Evolutionary conservation across 2,888 invertebrate species (phyloP).

Genomic region (Coleophora deauratella): DNA sequence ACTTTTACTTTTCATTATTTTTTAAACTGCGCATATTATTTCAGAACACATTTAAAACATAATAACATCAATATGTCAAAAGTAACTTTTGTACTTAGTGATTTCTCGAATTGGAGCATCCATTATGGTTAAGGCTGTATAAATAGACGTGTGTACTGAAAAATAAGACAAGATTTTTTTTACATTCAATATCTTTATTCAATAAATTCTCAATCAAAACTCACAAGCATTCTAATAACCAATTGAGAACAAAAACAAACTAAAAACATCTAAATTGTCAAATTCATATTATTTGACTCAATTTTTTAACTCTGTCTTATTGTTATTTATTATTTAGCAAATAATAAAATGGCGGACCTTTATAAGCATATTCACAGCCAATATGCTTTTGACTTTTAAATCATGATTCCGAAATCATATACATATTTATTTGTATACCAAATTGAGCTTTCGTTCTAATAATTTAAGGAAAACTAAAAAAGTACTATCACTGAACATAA

Average conservation of each 20-base stretch:
- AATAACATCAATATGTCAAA: too few relatives aligned
- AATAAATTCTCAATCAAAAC: conserved; percentile 69
- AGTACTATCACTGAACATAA: not conserved
- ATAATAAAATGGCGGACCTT: conserved; percentile 7
- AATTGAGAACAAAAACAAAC: conserved; percentile 53
- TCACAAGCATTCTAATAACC: conserved; percentile 52
- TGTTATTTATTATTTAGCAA: not conserved
- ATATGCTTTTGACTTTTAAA: conserved; percentile 3
- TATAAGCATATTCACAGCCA: conserved; percentile 18
- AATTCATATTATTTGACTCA: too few relatives aligned
- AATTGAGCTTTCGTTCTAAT: not conserved
- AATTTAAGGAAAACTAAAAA: not conserved
- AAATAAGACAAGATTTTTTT: conserved; percentile 30
- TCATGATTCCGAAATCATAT: not conserved
- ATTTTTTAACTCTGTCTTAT: too few relatives aligned
- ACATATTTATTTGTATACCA: not conserved
- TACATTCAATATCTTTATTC: conserved; percentile 58
- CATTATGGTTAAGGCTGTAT: too few relatives aligned
- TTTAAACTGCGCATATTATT: too few relatives aligned
- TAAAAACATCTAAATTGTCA: conserved; percentile 41
- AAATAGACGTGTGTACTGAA: too few relatives aligned
- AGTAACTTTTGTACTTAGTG: too few relatives aligned
- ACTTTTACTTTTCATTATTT: too few relatives aligned
- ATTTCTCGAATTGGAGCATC: too few relatives aligned
- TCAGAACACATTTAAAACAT: too few relatives aligned